phyloP scores from a whole-genome alignment of 2,888 invertebrate genomes.

The Tachina grossa region DNA sequence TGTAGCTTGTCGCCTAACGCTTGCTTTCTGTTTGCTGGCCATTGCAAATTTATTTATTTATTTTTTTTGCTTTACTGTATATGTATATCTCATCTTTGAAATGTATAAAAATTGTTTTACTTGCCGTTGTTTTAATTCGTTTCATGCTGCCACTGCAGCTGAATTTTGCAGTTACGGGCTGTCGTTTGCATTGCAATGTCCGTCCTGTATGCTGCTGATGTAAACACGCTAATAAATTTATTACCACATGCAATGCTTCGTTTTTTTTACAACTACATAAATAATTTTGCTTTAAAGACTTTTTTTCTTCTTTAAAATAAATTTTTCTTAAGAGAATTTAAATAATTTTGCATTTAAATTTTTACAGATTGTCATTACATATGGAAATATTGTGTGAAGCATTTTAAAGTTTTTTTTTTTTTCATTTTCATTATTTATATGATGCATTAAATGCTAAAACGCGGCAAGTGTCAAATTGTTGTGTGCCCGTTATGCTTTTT shows the following conservation, averaged over 20 bases:
- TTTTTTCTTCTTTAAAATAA: conserved; percentile 21
- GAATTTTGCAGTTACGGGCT: conserved; percentile 43
- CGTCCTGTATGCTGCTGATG: conserved; percentile 65
- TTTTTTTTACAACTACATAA: conserved; percentile 56
- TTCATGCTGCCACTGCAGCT: conserved; percentile 24
- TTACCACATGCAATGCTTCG: conserved; percentile 71
- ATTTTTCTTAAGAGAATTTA: conserved; percentile 38
- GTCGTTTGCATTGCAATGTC: conserved; percentile 41
- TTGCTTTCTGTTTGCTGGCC: not conserved
- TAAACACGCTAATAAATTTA: conserved; percentile 75
- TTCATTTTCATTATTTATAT: conserved; percentile 6
- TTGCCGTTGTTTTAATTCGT: conserved; percentile 37
- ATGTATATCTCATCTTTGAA: conserved; percentile 53
- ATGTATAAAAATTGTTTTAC: conserved; percentile 27
- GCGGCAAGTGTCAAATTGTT: conserved; percentile 58
- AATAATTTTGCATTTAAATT: conserved; percentile 57
- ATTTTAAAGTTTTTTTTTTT: conserved; percentile 12
- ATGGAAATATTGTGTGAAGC: conserved; percentile 27
- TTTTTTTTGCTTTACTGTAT: not conserved
- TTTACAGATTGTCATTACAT: conserved; percentile 60
- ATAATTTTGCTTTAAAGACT: conserved; percentile 22
- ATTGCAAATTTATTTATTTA: not conserved
- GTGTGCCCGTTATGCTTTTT: conserved; percentile 34
- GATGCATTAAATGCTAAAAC: conserved; percentile 56
- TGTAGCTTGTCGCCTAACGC: conserved; percentile 6